Evolutionary conservation across 2,888 invertebrate species (phyloP).

Genomic region (Drosophila mercatorum): DNA sequence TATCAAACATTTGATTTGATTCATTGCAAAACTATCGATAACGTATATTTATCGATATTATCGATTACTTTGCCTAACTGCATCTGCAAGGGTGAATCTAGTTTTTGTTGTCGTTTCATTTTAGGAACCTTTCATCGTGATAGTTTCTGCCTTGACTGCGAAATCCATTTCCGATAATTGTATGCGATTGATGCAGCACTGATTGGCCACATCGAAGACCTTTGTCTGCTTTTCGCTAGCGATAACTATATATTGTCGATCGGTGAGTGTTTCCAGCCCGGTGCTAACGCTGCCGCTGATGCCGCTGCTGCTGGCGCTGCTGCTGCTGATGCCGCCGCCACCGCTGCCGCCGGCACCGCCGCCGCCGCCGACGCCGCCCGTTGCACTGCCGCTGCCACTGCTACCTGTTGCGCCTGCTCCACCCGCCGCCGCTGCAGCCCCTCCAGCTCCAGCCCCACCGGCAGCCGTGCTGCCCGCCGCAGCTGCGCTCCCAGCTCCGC

Average conservation of each 20-base stretch:
- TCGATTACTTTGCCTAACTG: neutral
- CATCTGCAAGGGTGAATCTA: neutral
- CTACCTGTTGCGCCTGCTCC: conserved; percentile 16
- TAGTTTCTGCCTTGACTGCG: conserved; percentile 97
- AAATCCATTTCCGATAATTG: conserved; percentile 97
- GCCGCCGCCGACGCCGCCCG: neutral
- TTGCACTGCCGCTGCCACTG: conserved; percentile 20
- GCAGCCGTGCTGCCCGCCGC: conserved; percentile 29
- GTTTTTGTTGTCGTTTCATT: neutral
- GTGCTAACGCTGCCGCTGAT: conserved; percentile 83
- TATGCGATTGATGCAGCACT: conserved; percentile 96
- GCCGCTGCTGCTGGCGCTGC: conserved; percentile 77
- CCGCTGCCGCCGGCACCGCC: conserved; percentile 16
- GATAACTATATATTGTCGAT: conserved; percentile 96
- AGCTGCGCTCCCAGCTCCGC: conserved; percentile 41
- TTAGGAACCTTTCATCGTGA: conserved; percentile 92
- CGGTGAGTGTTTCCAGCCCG: conserved; percentile 86
- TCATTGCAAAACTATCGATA: neutral
- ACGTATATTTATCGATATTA: neutral
- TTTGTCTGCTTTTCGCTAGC: conserved; percentile 98
- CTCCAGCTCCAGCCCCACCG: conserved; percentile 3
- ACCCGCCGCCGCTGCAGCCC: conserved; percentile 9
- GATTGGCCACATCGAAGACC: conserved; percentile 96
- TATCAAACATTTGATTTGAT: neutral
- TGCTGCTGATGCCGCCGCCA: conserved; percentile 65